phyloP scores from a whole-genome alignment of 2,888 invertebrate species.

The Luperina nickerlii region DNA sequence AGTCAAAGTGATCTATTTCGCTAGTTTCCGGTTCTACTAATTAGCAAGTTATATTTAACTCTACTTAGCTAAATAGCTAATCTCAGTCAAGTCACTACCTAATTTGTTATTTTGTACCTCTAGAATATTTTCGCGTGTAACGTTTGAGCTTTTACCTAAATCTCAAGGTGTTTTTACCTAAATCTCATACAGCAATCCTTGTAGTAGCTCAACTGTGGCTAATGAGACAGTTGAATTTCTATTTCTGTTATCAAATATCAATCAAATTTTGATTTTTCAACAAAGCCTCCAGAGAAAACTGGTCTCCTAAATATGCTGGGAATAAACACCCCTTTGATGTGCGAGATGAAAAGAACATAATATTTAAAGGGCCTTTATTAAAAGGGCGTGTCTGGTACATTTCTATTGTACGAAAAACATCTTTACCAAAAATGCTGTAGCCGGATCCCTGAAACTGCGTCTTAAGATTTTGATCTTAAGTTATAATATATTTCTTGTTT shows the following conservation, averaged over 20 bases:
- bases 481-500: slow-evolving; percentile 21
- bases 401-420: slow-evolving; percentile 19
- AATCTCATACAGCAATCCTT: slow-evolving; percentile 41
- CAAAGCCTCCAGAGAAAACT: slow-evolving; percentile 26
- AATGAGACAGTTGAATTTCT: too few relatives aligned
- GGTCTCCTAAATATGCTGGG: slow-evolving; percentile 50
- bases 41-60: slow-evolving; percentile 9
- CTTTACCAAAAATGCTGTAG: slow-evolving; percentile 1
- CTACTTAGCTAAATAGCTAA: neutral
- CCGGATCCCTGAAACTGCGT: neutral
- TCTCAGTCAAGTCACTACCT: neutral
- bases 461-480: slow-evolving; percentile 1
- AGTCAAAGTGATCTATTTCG: slow-evolving; percentile 32
- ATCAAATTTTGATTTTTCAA: too few relatives aligned
- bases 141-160: neutral
- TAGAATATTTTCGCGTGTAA: neutral
- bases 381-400: slow-evolving; percentile 28
- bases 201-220: neutral
- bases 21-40: slow-evolving; percentile 20
- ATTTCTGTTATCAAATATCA: too few relatives aligned
- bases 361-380: slow-evolving; percentile 46
- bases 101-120: neutral
- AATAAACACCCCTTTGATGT: slow-evolving; percentile 63
- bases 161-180: slow-evolving; percentile 9
- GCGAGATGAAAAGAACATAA: slow-evolving; percentile 53